Evolutionary conservation across 2,113 vertebrate genomes (phyloP), one percentile per base, ranked within the genome.

Genomic region (Ivindomyrus marchei): DNA sequence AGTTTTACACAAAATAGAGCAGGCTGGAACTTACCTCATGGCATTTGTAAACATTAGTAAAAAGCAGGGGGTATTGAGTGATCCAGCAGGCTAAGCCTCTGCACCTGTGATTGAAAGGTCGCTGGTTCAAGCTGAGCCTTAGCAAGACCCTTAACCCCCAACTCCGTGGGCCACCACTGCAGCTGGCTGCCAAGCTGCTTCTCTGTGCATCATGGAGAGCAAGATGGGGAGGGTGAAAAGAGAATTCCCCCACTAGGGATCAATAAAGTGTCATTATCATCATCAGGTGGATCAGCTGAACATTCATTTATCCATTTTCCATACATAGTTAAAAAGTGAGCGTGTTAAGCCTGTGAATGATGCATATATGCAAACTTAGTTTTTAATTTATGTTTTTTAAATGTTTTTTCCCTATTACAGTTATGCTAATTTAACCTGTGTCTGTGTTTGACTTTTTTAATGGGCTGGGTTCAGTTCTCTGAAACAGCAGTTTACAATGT

Each of bases 321-420:
- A 31, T 39, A 5, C 6, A 49, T 87, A 31, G 80, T 8, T 80
- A 19, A 58, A 49, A 58, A 88, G 47, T 17, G 24, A 90, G 58
- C 7, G 46, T 80, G 49, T 88, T n/a, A 85, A 56, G 88, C 27
- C 62, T 87, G 10, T 46, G 52, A 88, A 88, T 88, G 90, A 52
- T 42, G 85, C 24, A 85, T 45, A 39, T 89, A 91, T 90, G 90
- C 88, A 91, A 92, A 89, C 49, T 86, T 88, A 83, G 47, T 7
- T 49, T 88, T 90, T 92, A 89, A 91, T 87, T 90, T 87, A 88
- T 84, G 87, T 87, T 90, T 66, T 66, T 87, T 27, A 46, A 62
- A 90, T 91, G 15, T 49, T 50, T 90, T 52, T 90, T 91, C 27
- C 27, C 52, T 27, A 45, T 90, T 88, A 87, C 86, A 84, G 62